A percentile compares a stretch with the other conserved stretches of the same genome.
Conservation (phyloP, 2,797 vertebrate species). For the Sebastes oblongus region DNA sequence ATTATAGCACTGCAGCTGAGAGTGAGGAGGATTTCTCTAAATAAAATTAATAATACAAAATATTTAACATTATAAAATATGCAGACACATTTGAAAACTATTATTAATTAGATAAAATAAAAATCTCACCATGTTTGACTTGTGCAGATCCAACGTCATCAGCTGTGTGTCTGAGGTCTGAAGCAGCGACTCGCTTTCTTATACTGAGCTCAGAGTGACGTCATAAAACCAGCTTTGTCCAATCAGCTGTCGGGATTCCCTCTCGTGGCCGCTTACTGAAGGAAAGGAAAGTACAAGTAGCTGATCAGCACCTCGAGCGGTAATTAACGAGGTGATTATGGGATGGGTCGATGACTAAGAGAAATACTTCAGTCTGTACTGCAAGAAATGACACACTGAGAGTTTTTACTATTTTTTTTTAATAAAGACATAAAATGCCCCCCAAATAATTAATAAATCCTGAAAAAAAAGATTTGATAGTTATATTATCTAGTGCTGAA, state of each 20-base stretch:
- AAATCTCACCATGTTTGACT: slow-evolving; percentile 40
- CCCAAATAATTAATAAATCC: too few species aligned
- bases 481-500: too few species aligned
- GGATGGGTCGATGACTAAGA: slow-evolving; percentile 48
- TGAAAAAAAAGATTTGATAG: too few species aligned
- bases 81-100: neutral
- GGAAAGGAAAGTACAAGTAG: slow-evolving; percentile 68
- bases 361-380: slow-evolving; percentile 1
- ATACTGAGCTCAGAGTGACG: slow-evolving; percentile 37
- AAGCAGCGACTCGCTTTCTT: rapidly evolving
- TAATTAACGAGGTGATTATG: slow-evolving; percentile 42
- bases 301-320: slow-evolving; percentile 41
- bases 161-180: neutral
- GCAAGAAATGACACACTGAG: slow-evolving; percentile 6
- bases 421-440: too few species aligned
- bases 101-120: rapidly evolving
- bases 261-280: neutral
- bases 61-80: neutral
- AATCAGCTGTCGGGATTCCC: slow-evolving; percentile 65
- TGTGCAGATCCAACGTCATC: neutral
- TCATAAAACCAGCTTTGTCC: neutral
- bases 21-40: neutral
- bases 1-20: neutral
- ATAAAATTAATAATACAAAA: neutral
- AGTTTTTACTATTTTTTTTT: too few species aligned